phyloP scores from a whole-genome alignment of 2,888 invertebrate genomes.

The Latheticus oryzae region DNA sequence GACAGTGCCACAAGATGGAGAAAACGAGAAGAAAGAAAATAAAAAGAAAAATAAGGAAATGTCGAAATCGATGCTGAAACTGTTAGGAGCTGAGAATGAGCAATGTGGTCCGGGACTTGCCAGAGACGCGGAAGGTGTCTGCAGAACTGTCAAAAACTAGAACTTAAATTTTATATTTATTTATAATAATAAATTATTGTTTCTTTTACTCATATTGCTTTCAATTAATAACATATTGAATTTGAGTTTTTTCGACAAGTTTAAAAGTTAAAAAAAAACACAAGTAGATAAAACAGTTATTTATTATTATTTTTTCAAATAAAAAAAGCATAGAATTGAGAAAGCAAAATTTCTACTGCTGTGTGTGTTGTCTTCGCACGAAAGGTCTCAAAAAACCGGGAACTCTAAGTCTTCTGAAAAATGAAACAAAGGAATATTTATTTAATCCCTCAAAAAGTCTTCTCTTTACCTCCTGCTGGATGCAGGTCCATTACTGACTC shows the following conservation, averaged over 20 bases:
- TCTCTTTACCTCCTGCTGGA: too few species aligned
- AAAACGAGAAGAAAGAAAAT: constrained; percentile 53
- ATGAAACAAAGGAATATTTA: too few species aligned
- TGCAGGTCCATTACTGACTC: too few species aligned
- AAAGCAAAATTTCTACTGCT: not conserved
- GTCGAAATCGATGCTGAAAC: constrained; percentile 20
- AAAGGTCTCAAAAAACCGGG: constrained; percentile 44
- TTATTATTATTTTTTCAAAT: constrained; percentile 3
- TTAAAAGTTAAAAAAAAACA: not conserved
- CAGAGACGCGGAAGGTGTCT: constrained; percentile 77
- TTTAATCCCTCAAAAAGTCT: too few species aligned
- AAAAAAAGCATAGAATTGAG: too few species aligned
- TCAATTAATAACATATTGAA: not conserved
- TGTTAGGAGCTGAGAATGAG: constrained; percentile 66
- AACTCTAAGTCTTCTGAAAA: constrained; percentile 44
- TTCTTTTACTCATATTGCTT: constrained; percentile 6
- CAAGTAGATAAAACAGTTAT: not conserved
- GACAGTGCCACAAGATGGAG: constrained; percentile 54
- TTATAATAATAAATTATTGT: constrained; percentile 29
- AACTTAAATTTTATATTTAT: constrained; percentile 29
- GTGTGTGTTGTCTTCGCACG: constrained; percentile 28
- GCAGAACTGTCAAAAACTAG: constrained; percentile 52
- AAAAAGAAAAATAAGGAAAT: constrained; percentile 48
- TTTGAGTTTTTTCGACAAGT: not conserved
- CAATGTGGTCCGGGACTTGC: constrained; percentile 80